Base-by-base conservation (phyloP, 2,113 vertebrate genomes). In the Corythoichthys haematopterus region DNA sequence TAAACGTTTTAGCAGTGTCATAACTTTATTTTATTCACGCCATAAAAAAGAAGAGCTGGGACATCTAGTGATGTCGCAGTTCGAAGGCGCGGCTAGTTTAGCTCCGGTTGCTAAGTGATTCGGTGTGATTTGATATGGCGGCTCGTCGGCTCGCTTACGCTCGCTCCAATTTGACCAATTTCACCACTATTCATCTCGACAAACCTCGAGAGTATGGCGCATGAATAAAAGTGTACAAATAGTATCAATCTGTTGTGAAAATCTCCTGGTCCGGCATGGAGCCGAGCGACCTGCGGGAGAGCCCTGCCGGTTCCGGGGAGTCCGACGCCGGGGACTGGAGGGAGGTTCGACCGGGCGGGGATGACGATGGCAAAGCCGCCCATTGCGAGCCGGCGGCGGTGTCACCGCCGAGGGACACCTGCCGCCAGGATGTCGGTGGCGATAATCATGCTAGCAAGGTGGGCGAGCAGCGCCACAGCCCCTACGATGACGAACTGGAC, bases 401-500 rank as follows among this genome's bases (percentile, higher is more conserved):
- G 12, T 12, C 40, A 15, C 15, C 36, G 10, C 48, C 16, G 15
- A 80, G 65, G 46, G 84, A 83, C 69, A 69, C 48, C 58, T 79
- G 77, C 56, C 28, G 58, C 3, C 68, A 82, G 40, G 84, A 83
- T 2, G 71, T 46, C 0, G 77, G 67, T 0, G 76, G 69, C 9
- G 70, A 66, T 0, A 88, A 60, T 8, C 40, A 43, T 50, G 71
- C 47, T 35, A 81, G 71, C 43, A 68, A 57, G 13, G 53, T 66
- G 2, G 85, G 81, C 9, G 88, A 89, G 6, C 77, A 83, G 2
- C 1, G 79, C 4, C 85, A 80, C 40, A 85, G 84, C 11, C 86
- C 87, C 1, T 90, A 90, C 37, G 91, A 93, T 46, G 91, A 93
- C 75, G 91, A 93, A 45, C 77, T 93, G 77, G 92, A 93, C 66